Percentiles rank a stretch among this genome's conserved stretches.
Evolutionary conservation across 2,113 vertebrate genomes (phyloP).

Genomic region (Cottus gobio): DNA sequence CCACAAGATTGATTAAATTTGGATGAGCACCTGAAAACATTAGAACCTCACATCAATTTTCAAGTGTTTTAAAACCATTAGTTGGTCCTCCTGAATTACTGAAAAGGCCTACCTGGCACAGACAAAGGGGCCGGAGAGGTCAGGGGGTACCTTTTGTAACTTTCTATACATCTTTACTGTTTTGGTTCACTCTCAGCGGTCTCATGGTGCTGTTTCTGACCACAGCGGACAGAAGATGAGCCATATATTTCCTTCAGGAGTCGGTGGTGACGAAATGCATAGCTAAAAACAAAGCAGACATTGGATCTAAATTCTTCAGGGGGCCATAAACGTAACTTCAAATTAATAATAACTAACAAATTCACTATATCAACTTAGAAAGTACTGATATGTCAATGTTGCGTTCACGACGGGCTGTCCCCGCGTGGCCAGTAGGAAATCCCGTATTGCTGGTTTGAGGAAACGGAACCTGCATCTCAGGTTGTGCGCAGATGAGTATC

Average conservation of each 20-base stretch:
- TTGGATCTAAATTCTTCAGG: background rate
- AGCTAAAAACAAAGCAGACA: background rate
- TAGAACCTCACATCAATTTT: conserved; percentile 1
- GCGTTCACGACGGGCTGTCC: background rate
- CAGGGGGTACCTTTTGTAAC: background rate
- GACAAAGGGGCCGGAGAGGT: background rate
- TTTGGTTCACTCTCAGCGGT: background rate
- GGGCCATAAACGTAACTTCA: background rate
- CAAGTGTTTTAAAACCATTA: background rate
- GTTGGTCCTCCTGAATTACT: background rate
- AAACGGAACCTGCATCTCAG: background rate
- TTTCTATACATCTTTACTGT: background rate
- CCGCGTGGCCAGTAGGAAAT: no score
- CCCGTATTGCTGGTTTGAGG: no score
- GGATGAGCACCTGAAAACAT: conserved; percentile 33
- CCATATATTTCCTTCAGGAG: background rate
- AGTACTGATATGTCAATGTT: background rate
- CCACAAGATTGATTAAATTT: conserved; percentile 27
- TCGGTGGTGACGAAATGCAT: background rate
- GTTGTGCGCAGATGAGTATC: background rate
- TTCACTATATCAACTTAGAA: background rate
- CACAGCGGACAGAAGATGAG: background rate
- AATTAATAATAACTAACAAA: background rate
- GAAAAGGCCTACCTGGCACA: background rate
- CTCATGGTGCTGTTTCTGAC: background rate